phyloP scores from a whole-genome alignment of 2,888 invertebrate genomes.

The Sarcophaga rosellei region DNA sequence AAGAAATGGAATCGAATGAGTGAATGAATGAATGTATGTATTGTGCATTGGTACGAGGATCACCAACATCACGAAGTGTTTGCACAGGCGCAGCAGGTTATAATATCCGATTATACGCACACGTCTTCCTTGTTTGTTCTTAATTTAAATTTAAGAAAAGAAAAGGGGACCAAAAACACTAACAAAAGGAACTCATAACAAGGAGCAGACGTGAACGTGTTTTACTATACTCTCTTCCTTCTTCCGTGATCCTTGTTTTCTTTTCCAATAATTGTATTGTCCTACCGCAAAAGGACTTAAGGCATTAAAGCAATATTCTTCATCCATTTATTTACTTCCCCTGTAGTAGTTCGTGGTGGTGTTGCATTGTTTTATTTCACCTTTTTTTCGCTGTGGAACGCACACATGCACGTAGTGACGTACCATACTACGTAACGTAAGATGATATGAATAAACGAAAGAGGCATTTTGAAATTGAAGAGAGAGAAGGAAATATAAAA shows the following conservation, averaged over 20 bases:
- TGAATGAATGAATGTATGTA: not conserved
- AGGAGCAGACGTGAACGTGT: conserved; percentile 39
- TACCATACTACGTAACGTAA: not conserved
- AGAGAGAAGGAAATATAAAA: conserved; percentile 20
- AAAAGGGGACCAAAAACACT: not conserved
- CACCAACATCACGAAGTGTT: conserved; percentile 62
- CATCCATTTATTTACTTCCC: not conserved
- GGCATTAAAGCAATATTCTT: conserved; percentile 24
- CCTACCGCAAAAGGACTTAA: conserved; percentile 52
- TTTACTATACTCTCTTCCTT: conserved; percentile 47
- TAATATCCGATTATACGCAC: conserved; percentile 67
- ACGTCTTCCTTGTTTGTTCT: conserved; percentile 51
- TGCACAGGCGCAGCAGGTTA: conserved; percentile 68
- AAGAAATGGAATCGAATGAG: not conserved
- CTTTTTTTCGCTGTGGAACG: conserved; percentile 11
- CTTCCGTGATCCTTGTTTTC: conserved; percentile 15
- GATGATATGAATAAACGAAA: conserved; percentile 20
- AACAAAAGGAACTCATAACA: conserved; percentile 19
- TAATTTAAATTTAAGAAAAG: conserved; percentile 12
- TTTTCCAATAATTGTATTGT: conserved; percentile 39
- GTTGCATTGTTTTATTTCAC: not conserved
- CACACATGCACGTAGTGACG: no score
- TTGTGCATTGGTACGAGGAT: conserved; percentile 50
- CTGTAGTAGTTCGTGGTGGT: not conserved
- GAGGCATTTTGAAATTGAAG: not conserved